Evolutionary conservation across 2,797 vertebrate species (phyloP).

Genomic region (Thamnophis elegans): DNA sequence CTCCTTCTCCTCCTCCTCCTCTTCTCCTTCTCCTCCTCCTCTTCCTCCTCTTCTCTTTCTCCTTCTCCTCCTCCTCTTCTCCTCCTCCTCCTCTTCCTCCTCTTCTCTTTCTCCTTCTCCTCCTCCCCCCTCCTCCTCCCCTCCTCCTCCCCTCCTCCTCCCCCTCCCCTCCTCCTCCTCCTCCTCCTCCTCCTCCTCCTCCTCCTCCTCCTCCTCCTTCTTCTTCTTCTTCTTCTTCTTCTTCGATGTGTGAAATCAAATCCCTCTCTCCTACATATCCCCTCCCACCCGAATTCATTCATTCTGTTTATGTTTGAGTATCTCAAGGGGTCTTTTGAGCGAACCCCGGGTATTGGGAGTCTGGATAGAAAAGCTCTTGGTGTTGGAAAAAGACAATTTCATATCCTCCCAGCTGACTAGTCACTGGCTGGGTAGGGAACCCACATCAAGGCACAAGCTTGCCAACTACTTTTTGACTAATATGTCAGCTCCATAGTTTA

Average conservation of each 20-base stretch:
- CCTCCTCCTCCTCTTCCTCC: constrained; percentile 50
- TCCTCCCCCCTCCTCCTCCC: no score
- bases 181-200: no score
- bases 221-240: constrained; percentile 17
- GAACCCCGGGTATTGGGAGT: neutral
- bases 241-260: constrained; percentile 58
- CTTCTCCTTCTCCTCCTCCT: no score
- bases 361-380: neutral
- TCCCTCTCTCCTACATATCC: neutral
- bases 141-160: no score
- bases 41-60: constrained; percentile 25
- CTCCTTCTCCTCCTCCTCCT: no score
- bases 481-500: neutral
- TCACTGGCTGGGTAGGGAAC: neutral
- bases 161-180: no score
- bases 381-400: neutral
- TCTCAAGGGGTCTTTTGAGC: neutral
- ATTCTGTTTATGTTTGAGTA: neutral
- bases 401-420: neutral
- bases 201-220: no score
- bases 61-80: no score
- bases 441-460: neutral
- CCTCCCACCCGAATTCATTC: neutral
- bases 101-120: no score
- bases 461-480: neutral